Percentiles rank a stretch among this genome's conserved stretches.
phyloP scores from a whole-genome alignment of 2,113 vertebrate genomes.

The Mohoua ochrocephala region DNA sequence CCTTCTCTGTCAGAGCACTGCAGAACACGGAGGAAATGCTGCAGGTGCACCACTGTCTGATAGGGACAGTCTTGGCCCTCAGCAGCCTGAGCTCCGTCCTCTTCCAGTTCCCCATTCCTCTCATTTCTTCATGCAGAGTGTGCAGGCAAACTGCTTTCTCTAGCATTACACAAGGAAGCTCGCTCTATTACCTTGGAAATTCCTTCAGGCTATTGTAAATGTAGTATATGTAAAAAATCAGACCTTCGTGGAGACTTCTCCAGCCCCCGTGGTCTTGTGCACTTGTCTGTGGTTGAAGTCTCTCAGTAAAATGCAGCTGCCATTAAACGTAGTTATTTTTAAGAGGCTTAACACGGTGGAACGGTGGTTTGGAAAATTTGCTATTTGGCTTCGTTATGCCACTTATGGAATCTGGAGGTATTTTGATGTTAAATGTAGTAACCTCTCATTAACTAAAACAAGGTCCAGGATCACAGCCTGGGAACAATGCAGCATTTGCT shows the following conservation, averaged over 20 bases:
- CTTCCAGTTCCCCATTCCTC: not conserved
- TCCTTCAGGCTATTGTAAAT: not conserved
- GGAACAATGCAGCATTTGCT: not conserved
- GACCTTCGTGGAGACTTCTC: not conserved
- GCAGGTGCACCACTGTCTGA: not conserved
- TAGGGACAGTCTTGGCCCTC: not conserved
- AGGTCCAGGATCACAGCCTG: not conserved
- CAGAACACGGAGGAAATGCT: not conserved
- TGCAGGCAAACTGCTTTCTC: not conserved
- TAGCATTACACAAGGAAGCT: not conserved
- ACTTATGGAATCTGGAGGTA: not conserved
- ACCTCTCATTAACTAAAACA: not conserved
- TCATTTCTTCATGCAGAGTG: not conserved
- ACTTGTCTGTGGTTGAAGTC: not conserved
- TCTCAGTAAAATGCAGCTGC: not conserved
- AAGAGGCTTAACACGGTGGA: not conserved
- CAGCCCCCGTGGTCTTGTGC: accelerated
- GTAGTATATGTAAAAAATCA: not conserved
- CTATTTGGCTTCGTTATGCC: not conserved
- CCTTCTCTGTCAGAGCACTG: not conserved
- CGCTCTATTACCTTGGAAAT: not conserved
- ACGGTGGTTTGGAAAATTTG: not conserved
- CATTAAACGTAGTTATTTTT: not conserved
- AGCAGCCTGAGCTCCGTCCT: not conserved
- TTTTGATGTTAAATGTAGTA: not conserved